Percentiles rank a stretch among this genome's conserved stretches.
These are phyloP conservation scores for Salticus scenicus DNA, from an alignment of 2,888 invertebrate species.

Conservation along the genomic window DNA sequence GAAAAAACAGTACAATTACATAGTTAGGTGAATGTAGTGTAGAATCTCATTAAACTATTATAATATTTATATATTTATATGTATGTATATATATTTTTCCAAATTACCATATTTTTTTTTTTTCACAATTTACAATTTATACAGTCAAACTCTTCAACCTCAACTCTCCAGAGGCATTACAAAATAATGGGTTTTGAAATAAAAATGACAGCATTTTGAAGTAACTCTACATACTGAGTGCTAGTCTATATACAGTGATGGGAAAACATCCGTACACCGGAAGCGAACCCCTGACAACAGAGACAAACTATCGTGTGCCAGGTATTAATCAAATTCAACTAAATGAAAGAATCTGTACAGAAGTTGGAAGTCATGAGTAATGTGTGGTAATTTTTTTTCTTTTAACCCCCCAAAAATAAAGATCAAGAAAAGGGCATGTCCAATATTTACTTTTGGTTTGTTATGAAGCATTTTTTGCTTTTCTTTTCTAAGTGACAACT, in stretches of 20 bases:
- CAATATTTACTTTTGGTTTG: constrained; percentile 4
- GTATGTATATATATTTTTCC: constrained; percentile 59
- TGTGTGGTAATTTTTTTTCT: constrained; percentile 52
- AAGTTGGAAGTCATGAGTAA: constrained; percentile 69
- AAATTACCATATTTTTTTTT: constrained; percentile 51
- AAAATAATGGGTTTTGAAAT: constrained; percentile 65
- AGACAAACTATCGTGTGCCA: constrained; percentile 65
- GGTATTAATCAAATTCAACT: constrained; percentile 43
- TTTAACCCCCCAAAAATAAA: constrained; percentile 35
- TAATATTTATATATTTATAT: constrained; percentile 58
- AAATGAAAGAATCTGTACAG: constrained; percentile 59
- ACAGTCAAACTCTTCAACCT: constrained; percentile 64
- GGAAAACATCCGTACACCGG: constrained; percentile 18
- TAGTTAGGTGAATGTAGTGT: constrained; percentile 44
- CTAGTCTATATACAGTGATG: constrained; percentile 70
- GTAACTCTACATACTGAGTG: constrained; percentile 67
- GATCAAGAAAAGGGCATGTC: constrained; percentile 48
- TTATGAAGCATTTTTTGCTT: constrained; percentile 30
- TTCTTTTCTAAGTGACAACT: constrained; percentile 37
- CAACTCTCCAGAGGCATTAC: constrained; percentile 69
- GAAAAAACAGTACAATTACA: constrained; percentile 48
- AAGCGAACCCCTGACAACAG: constrained; percentile 34
- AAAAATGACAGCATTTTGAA: constrained; percentile 67
- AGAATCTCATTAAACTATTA: constrained; percentile 48
- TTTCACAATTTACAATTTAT: constrained; percentile 69